These are phyloP conservation scores for Tragelaphus imberbis DNA, from an alignment of 2,113 vertebrate species.

Conservation along the genomic window DNA sequence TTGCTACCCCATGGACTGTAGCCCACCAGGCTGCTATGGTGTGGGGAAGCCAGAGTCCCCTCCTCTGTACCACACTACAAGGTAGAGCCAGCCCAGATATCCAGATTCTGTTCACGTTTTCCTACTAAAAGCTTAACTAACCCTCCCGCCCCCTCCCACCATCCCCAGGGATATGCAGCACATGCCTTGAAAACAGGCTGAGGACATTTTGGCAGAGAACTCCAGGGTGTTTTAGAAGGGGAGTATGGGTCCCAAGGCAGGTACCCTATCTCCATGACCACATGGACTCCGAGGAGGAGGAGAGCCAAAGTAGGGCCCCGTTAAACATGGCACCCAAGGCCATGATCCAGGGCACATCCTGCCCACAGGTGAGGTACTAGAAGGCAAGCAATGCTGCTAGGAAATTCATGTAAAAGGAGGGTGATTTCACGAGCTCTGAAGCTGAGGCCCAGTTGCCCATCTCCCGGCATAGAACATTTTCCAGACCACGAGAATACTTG, in stretches of 20 bases:
- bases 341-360: background rate
- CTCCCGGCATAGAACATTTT: background rate
- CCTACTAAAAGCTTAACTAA: background rate
- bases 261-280: background rate
- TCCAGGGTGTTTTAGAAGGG: background rate
- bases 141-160: accelerated
- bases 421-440: background rate
- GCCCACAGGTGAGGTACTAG: background rate
- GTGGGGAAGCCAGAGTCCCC: background rate
- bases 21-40: background rate
- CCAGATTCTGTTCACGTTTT: background rate
- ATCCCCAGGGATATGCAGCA: background rate
- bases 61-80: background rate
- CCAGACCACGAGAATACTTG: background rate
- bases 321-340: background rate
- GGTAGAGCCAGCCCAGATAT: background rate
- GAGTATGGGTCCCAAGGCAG: background rate
- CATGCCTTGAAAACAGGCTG: background rate
- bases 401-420: background rate
- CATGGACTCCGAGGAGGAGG: background rate
- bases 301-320: background rate
- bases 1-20: background rate
- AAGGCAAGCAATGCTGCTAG: background rate
- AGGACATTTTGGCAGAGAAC: background rate
- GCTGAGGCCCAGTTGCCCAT: background rate